Evolutionary conservation across 2,797 vertebrate species (phyloP).

Genomic region (Falco cherrug): DNA sequence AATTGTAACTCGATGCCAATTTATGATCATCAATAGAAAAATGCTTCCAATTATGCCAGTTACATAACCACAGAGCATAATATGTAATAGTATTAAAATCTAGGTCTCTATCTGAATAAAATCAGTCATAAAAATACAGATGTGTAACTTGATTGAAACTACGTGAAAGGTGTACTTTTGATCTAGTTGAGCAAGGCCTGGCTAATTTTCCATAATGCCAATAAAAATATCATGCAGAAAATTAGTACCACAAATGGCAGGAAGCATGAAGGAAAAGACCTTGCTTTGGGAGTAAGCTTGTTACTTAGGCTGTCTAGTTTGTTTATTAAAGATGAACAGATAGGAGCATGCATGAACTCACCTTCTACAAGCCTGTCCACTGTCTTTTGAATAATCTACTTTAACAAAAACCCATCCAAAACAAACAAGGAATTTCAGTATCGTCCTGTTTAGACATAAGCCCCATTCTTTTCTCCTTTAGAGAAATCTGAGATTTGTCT

Average conservation of each 20-base stretch:
- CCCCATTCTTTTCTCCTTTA: neutral
- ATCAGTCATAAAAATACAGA: neutral
- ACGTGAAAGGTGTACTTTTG: neutral
- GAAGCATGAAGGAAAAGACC: neutral
- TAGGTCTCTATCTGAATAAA: neutral
- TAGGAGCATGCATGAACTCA: conserved; percentile 31
- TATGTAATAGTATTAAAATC: neutral
- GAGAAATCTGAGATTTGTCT: conserved; percentile 23
- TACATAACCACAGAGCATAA: neutral
- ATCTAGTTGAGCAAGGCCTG: neutral
- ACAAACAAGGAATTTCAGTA: neutral
- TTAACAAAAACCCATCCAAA: conserved; percentile 1
- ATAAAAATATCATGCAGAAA: neutral
- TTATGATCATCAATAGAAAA: neutral
- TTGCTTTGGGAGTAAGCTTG: neutral
- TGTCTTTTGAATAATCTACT: neutral
- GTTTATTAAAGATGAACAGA: neutral
- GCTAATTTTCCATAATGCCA: neutral
- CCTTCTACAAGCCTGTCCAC: conserved; percentile 34
- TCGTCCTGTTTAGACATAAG: neutral
- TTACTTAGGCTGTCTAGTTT: neutral
- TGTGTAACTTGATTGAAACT: neutral
- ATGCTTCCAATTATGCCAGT: neutral
- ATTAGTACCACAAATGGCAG: neutral
- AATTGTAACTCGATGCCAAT: neutral